Base-by-base conservation (phyloP, 2,113 vertebrate species). In the Chaetorhynchus papuensis region DNA sequence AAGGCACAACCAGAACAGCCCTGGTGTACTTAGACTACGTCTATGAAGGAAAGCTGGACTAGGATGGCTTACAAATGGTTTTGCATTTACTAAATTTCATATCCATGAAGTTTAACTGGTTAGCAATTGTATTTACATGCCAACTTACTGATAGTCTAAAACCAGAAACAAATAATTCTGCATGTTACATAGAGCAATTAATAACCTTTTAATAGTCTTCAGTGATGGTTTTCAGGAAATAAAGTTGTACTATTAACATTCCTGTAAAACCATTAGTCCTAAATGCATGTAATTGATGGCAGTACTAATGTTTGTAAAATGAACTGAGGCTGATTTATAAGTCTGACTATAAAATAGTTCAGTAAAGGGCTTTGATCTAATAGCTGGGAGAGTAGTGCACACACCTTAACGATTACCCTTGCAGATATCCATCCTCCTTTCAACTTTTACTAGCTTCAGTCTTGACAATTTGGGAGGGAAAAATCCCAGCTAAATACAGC, bases 161-260 rank as follows among this genome's bases (percentile, higher is more conserved):
- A 61, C 44, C 41, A 87, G 79, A 87, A 96, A 81, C 63, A 93
- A 96, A 75, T 86, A 94, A 71, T 65, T 81, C 61, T 82, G 26
- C 31, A 21, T 59, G 75, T 15, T 89, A 56, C 59, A 70, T 72
- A 35, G 9, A 81, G 42, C 60, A 95, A 95, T 93, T 86, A 94
- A 89, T 88, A 95, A 72, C 19, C n/a, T 94, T 95, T 97, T 94
- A 95, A 89, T 68, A 94, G 60, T 42, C 65, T 79, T 87, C 59
- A 49, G 66, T 77, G 87, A 81, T 87, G 72, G 37, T 88, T 97
- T 95, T 96, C 92, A 96, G 94, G 95, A 93, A 95, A 93, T 96
- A 95, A 93, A 95, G 87, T 87, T n/a, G 66, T 93, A 92, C 97
- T 97, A 92, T 97, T 97, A 97, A 97, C 97, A 97, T 98, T 98